phyloP scores from a whole-genome alignment of 2,797 vertebrate species.

The Perodicticus potto region DNA sequence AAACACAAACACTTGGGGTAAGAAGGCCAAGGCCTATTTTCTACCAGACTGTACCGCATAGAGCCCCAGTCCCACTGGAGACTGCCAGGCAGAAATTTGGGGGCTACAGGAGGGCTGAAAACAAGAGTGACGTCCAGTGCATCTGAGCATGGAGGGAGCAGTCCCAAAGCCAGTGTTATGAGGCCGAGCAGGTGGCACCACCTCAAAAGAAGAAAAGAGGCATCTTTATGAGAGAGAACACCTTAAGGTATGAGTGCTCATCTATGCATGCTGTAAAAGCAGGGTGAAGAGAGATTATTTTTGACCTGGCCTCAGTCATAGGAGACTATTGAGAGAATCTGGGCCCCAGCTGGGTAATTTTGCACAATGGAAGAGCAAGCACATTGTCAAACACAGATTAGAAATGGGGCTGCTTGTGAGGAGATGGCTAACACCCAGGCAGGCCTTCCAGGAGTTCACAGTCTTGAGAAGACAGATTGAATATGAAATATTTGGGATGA shows the following conservation, averaged over 20 bases:
- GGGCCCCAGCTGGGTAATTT: neutral
- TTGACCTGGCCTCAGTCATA: neutral
- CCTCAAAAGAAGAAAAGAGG: no score
- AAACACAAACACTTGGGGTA: no score
- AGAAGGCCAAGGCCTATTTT: no score
- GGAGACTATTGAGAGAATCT: neutral
- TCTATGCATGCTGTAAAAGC: neutral
- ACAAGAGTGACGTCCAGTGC: no score
- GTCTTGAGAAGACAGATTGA: neutral
- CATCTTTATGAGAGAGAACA: constrained; percentile 1
- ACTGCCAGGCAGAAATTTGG: no score
- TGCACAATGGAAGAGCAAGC: neutral
- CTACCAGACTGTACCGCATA: no score
- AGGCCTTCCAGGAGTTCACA: neutral
- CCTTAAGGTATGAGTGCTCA: neutral
- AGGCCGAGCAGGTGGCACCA: no score
- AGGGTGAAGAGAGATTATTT: neutral
- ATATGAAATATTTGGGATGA: neutral
- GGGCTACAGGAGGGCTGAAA: no score
- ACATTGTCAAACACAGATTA: neutral
- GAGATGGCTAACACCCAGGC: neutral
- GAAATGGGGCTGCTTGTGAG: neutral
- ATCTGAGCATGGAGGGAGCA: no score
- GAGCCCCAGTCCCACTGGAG: no score
- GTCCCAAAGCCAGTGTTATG: no score